phyloP scores from a whole-genome alignment of 2,888 invertebrate species.

The Caenorhabditis drosophilae region DNA sequence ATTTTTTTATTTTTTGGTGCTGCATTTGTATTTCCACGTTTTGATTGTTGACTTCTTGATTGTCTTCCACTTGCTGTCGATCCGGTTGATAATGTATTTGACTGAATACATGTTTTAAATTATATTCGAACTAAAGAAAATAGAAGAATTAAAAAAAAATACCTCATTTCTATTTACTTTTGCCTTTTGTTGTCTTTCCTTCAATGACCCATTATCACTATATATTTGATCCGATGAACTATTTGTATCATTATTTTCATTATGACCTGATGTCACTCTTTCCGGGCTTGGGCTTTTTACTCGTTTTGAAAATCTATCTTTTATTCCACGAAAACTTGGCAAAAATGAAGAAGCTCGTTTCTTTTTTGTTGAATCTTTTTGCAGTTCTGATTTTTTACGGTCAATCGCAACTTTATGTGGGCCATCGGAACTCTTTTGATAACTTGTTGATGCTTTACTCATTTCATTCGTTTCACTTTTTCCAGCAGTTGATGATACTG shows the following conservation, averaged over 20 bases:
- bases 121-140: neutral
- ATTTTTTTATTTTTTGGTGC: constrained; percentile 5
- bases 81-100: constrained; percentile 20
- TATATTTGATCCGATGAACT: constrained; percentile 20
- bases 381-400: constrained; percentile 8
- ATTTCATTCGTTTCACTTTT: constrained; percentile 1
- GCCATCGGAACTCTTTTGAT: too few relatives aligned
- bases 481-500: constrained; percentile 3
- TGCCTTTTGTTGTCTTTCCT: constrained; percentile 12
- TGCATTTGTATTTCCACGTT: constrained; percentile 27
- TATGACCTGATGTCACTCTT: too few relatives aligned
- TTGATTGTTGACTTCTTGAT: constrained; percentile 28
- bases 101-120: constrained; percentile 3
- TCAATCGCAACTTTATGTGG: constrained; percentile 27
- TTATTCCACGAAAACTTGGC: constrained; percentile 29
- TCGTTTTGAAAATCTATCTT: constrained; percentile 13
- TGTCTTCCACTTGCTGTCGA: constrained; percentile 27
- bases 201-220: too few relatives aligned
- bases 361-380: too few relatives aligned
- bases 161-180: neutral
- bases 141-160: neutral
- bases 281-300: constrained; percentile 25
- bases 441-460: too few relatives aligned
- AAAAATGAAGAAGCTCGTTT: constrained; percentile 29
- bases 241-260: constrained; percentile 11